Percentiles rank a stretch among this genome's conserved stretches.
phyloP scores from a whole-genome alignment of 1,140 invertebrate genomes.

The Panulirus ornatus region DNA sequence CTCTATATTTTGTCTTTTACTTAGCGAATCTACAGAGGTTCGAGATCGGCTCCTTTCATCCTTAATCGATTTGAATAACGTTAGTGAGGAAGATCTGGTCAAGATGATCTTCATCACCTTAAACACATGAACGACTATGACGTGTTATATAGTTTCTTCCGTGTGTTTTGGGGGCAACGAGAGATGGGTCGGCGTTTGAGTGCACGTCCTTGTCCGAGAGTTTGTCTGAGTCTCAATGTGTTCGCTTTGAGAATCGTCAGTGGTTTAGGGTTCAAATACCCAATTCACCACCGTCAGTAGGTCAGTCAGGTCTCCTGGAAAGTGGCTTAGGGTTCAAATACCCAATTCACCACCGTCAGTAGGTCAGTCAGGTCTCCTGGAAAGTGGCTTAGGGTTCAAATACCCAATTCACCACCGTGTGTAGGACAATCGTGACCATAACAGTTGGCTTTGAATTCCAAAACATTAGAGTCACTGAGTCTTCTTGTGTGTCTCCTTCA shows the following conservation, averaged over 20 bases:
- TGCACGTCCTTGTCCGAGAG: too few species aligned
- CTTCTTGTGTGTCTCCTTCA: neutral
- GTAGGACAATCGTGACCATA: neutral
- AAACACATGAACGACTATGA: too few species aligned
- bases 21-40: too few species aligned
- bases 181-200: too few species aligned
- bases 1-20: too few species aligned
- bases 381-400: constrained; percentile 1
- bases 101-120: too few species aligned
- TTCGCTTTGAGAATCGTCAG: neutral
- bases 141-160: too few species aligned
- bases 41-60: too few species aligned
- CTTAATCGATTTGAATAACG: too few species aligned
- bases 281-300: constrained; percentile 24
- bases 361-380: neutral
- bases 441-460: neutral
- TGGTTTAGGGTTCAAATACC: neutral
- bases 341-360: neutral
- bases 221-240: neutral
- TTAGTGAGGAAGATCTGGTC: too few species aligned
- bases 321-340: constrained; percentile 9
- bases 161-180: too few species aligned
- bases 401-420: neutral
- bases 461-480: neutral
- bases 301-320: neutral